Base-by-base conservation (phyloP, 2,113 vertebrate species). In the Apteryx owenii region DNA sequence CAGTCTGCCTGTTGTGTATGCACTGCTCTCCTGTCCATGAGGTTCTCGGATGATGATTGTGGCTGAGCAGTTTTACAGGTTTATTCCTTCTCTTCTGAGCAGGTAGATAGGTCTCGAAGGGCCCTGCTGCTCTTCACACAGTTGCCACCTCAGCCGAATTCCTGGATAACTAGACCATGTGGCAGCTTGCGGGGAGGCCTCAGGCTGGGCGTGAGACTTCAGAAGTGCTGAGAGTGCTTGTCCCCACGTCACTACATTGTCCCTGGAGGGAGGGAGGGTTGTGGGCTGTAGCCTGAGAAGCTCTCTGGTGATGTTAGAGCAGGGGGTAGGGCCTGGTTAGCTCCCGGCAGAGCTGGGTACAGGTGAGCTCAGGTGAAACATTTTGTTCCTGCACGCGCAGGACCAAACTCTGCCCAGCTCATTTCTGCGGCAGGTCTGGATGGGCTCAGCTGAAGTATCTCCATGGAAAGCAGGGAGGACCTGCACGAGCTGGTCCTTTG, bases 401-500 rank as follows among this genome's bases (percentile, higher is more conserved):
- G 36, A 44, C 13, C 3, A 14, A 38, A 38, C 71, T 78, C 51
- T 7, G 5, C 8, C 6, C 14, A 54, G 17, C 22, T 70, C 13
- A 51, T 48, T 66, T 75, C 40, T 85, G 9, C 0, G 0, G 42
- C 1, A 0, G 23, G 10, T 46, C 76, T 44, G 38, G 46, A 60
- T 56, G 73, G 50, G 15, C 10, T 54, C 5, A 23, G 5, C 33
- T 61, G 73, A 54, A 33, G 22, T 75, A 22, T 31, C 28, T 58
- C 70, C 14, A 42, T 48, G 28, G 58, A 92, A 73, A 61, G 25
- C 20, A 1, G 0, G 11, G 44, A 80, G 33, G 64, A 88, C n/a
- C 58, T 64, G 81, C 38, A 85, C 48, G 86, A 48, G 42, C 80
- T 93, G 96, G 70, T 31, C 92, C 71, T 97, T 96, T 89, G 95